Evolutionary conservation across 64 coral and sea anemone genomes (phyloP), one percentile per base, ranked within the genome.

Genomic region (Platygyra sinensis): DNA sequence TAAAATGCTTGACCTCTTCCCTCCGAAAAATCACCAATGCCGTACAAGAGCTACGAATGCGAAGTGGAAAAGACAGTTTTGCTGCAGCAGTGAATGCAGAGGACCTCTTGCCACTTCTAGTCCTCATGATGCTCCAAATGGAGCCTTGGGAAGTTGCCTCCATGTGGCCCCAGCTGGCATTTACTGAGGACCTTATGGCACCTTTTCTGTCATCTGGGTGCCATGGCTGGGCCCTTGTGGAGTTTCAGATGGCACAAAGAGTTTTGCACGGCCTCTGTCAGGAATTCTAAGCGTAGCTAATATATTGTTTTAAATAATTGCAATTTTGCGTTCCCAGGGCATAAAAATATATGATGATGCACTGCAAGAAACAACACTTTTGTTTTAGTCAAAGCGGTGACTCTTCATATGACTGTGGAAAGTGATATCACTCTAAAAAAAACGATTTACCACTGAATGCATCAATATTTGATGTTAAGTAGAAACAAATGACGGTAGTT

Each of bases 121-220:
- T 99, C 9, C 81, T 99, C 42, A 99, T 99, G 94, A 79, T 99
- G 76, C 60, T 99, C 29, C 97, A 99, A 60, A 61, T 99, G 83
- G 91, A 99, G 6, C 94, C 97, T 13, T 93, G 62, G 83, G 97
- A 99, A 10, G 92, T 92, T 17, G 91, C 97, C 20, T 22, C 92
- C 2, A 85, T 99, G 61, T 91, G 88, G 90, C 94, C 94, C 16
- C 94, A 99, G 72, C 69, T 99, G 50, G 71, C 72, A 10, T 52
- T 99, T 77, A 78, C 91, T 18, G 90, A 99, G 7, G 91, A 99
- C 49, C 85, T 99, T 7, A 99, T 99, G 90, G 94, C 97, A 39
- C 86, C 88, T 42, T 99, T 95, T 60, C 79, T 99, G 24, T 38
- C 60, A 12, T 88, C 94, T 59, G 97, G 97, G 5, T 99, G 97